Evolutionary conservation across 2,797 vertebrate species (phyloP).

Genomic region (Echeneis naucrates): DNA sequence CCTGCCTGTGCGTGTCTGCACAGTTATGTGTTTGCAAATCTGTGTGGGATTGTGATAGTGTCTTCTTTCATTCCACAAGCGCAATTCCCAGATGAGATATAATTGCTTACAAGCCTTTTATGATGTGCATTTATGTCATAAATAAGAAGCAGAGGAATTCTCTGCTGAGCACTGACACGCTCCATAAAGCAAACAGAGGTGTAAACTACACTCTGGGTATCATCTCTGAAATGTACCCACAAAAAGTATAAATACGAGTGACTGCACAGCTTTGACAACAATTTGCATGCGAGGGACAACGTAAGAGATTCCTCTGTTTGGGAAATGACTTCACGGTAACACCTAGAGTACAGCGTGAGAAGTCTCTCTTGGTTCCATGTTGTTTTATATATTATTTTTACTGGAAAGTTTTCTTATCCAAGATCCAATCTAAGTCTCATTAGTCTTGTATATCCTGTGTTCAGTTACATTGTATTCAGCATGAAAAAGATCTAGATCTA

Average conservation of each 20-base stretch:
- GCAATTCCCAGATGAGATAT: conserved; percentile 65
- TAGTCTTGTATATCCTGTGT: too few relatives aligned
- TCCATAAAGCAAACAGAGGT: conserved; percentile 73
- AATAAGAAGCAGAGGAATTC: conserved; percentile 76
- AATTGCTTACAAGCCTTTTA: conserved; percentile 75
- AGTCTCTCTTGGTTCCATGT: too few relatives aligned
- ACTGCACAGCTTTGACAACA: background rate
- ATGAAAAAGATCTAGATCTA: too few relatives aligned
- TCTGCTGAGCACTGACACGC: conserved; percentile 69
- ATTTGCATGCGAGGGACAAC: background rate
- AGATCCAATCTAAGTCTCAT: too few relatives aligned
- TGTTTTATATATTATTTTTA: too few relatives aligned
- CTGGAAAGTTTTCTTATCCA: too few relatives aligned
- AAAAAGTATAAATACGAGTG: background rate
- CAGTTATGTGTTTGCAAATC: conserved; percentile 33
- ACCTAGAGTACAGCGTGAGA: too few relatives aligned
- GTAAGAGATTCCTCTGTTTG: background rate
- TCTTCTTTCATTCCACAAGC: conserved; percentile 52
- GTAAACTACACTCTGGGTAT: conserved; percentile 54
- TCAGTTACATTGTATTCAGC: too few relatives aligned
- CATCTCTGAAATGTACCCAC: conserved; percentile 42
- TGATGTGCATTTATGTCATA: conserved; percentile 84
- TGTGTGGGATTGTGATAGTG: conserved; percentile 50
- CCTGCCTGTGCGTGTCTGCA: conserved; percentile 29
- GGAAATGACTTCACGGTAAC: too few relatives aligned